Conservation (phyloP, 2,888 invertebrate species). For the Drosophila buzzatii region DNA sequence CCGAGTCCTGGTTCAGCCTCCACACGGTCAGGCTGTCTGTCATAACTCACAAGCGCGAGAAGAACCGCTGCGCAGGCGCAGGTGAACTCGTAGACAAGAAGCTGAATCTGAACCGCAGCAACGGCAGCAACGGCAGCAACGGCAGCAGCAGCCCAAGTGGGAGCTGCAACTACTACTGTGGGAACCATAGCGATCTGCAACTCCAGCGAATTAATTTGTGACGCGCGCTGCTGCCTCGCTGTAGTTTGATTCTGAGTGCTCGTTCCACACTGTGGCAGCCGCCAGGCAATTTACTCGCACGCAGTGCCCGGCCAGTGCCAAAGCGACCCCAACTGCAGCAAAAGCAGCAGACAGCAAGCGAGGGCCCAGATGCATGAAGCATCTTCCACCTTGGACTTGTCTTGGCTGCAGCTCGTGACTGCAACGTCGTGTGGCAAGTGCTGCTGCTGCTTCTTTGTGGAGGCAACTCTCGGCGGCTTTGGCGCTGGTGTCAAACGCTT, state of each 20-base stretch:
- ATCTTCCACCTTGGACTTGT: constrained; percentile 2
- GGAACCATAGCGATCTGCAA: constrained; percentile 71
- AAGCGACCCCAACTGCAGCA: constrained; percentile 21
- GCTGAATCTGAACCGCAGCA: constrained; percentile 20
- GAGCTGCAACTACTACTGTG: constrained; percentile 68
- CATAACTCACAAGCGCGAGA: constrained; percentile 77
- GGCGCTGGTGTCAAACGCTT: constrained; percentile 83
- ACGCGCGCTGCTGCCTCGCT: constrained; percentile 69
- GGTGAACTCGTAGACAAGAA: constrained; percentile 72
- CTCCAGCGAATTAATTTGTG: constrained; percentile 78
- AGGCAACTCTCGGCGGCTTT: constrained; percentile 74
- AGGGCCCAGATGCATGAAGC: constrained; percentile 9
- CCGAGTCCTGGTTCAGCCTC: constrained; percentile 34
- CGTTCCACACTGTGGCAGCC: constrained; percentile 57
- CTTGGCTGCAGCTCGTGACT: constrained; percentile 53
- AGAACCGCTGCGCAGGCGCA: constrained; percentile 79
- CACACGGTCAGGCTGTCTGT: constrained; percentile 70
- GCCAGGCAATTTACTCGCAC: constrained; percentile 75
- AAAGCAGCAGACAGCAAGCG: constrained; percentile 16
- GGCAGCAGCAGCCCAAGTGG: constrained; percentile 13
- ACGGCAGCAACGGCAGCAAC: constrained; percentile 9
- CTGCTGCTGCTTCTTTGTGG: constrained; percentile 22
- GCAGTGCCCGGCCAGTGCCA: constrained; percentile 45
- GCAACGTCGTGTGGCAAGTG: constrained; percentile 75
- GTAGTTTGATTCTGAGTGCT: constrained; percentile 53